A percentile compares a stretch with the other conserved stretches of the same genome.
Conservation (phyloP, 2,797 vertebrate genomes). For the Danionella dracula region DNA sequence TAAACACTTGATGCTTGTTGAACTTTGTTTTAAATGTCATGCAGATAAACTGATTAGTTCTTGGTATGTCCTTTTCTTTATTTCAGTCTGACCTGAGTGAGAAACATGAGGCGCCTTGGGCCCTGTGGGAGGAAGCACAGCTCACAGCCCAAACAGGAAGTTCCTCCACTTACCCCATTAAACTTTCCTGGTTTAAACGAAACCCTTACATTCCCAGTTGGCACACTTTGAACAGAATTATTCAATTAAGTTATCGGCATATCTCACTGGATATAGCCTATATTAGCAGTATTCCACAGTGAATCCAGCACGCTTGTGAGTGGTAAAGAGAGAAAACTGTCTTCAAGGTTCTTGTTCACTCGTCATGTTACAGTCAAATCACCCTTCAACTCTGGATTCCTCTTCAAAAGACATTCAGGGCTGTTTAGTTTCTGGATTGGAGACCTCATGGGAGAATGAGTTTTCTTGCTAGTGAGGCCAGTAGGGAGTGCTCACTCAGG, state of each 20-base stretch:
- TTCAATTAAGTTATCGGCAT: conserved; percentile 53
- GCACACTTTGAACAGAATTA: conserved; percentile 54
- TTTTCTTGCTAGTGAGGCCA: too few relatives aligned
- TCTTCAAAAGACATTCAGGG: too few relatives aligned
- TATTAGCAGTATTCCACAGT: conserved; percentile 30
- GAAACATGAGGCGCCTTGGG: conserved; percentile 5
- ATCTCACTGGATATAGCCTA: conserved; percentile 29
- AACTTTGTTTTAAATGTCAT: background rate
- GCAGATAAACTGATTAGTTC: background rate
- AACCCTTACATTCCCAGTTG: conserved; percentile 52
- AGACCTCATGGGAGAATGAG: too few relatives aligned
- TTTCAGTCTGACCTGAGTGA: conserved; percentile 2
- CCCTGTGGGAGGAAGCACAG: conserved; percentile 13
- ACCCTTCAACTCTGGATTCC: too few relatives aligned
- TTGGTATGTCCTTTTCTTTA: background rate
- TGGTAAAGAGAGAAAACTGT: background rate
- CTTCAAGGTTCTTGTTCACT: too few relatives aligned
- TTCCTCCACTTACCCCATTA: conserved; percentile 33
- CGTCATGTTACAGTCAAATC: background rate
- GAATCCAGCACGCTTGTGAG: background rate
- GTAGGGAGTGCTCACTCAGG: too few relatives aligned
- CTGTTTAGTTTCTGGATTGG: too few relatives aligned
- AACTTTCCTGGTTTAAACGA: conserved; percentile 50
- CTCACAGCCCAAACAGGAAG: conserved; percentile 41
- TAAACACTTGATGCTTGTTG: too few relatives aligned